Base-by-base conservation (phyloP, 1,140 invertebrate genomes). In the Aleiodes sp. region DNA sequence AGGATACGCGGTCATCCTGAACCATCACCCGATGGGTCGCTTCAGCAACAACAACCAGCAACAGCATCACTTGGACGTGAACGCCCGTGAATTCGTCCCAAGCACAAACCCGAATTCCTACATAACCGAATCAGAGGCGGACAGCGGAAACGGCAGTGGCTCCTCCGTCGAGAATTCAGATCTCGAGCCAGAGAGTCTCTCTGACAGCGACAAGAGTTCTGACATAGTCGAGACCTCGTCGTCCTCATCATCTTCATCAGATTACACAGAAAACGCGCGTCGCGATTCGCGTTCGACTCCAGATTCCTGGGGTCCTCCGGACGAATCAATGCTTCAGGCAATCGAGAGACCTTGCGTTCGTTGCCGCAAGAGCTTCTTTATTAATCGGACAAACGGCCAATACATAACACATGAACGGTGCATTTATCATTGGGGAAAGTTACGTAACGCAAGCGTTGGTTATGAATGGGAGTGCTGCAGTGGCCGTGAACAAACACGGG, bases 371-470 rank as follows among this genome's bases (percentile, higher is more conserved):
- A 85, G 84, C 26, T 97, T 95, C 79, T 87, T 89, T 69, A 87
- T 94, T 21, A 82, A 84, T 2, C 85, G 87, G 14, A 87, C 89
- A 26, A 84, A 84, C 19, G 91, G 91, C 14, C 89, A 91, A 71
- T 94, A 94, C 78, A 73, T 92, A 2, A 87, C 87, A 0, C 80
- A 88, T 28, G 92, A 95, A 57, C 82, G 88, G 19, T 98, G 96
- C 83, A 65, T 87, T 0, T 94, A 95, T 79, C 96, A 98, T 78
- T 95, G 92, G 89, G 95, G 94, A 3, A 93, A 92, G n/a, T 28
- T 46, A 3, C 0, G 62, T 12, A 62, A 39, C 16, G 35, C 1
- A 1, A 1, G 14, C 75, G 84, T 7, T 75, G 70, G 60, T 41
- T 26, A 56, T 41, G 7, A 26, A 37, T 24, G 65, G 65, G 24